Percentiles rank a stretch among this genome's conserved stretches.
phyloP scores from a whole-genome alignment of 2,888 invertebrate genomes.

The Lithodes maja region DNA sequence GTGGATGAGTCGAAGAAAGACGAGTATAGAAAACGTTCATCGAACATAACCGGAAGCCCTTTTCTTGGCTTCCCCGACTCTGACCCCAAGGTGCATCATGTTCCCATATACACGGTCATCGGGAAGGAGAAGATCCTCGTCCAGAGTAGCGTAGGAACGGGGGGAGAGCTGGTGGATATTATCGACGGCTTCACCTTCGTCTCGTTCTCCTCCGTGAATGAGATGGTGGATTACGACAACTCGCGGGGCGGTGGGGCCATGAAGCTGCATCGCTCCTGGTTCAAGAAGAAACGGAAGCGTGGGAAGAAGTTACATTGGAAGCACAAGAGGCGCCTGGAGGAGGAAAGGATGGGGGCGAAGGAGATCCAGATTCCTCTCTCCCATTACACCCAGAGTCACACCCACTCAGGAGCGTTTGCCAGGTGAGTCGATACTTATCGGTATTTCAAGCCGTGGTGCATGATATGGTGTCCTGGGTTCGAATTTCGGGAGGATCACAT shows the following conservation, averaged over 20 bases:
- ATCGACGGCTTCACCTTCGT: slow-evolving; percentile 69
- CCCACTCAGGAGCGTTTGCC: slow-evolving; percentile 57
- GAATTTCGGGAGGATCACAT: too few relatives aligned
- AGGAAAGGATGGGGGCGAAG: not conserved
- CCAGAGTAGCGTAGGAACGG: slow-evolving; percentile 50
- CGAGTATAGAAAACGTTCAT: too few relatives aligned
- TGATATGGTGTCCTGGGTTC: too few relatives aligned
- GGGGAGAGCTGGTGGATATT: slow-evolving; percentile 61
- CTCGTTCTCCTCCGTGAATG: slow-evolving; percentile 51
- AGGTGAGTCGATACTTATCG: slow-evolving; percentile 37
- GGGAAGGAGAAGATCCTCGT: slow-evolving; percentile 62
- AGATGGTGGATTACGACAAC: slow-evolving; percentile 46
- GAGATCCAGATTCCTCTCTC: not conserved
- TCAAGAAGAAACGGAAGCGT: slow-evolving; percentile 35
- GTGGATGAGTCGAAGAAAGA: too few relatives aligned
- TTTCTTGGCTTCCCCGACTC: slow-evolving; percentile 55
- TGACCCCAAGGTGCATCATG: slow-evolving; percentile 60
- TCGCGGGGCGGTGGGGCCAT: slow-evolving; percentile 6
- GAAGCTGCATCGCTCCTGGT: slow-evolving; percentile 27
- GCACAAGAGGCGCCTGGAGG: not conserved
- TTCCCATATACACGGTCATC: slow-evolving; percentile 54
- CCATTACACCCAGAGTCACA: not conserved
- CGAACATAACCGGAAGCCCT: not conserved
- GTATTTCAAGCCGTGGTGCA: not conserved
- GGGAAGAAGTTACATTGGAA: slow-evolving; percentile 20